phyloP scores from a whole-genome alignment of 1,140 invertebrate genomes.

The Drosophila jambulina region DNA sequence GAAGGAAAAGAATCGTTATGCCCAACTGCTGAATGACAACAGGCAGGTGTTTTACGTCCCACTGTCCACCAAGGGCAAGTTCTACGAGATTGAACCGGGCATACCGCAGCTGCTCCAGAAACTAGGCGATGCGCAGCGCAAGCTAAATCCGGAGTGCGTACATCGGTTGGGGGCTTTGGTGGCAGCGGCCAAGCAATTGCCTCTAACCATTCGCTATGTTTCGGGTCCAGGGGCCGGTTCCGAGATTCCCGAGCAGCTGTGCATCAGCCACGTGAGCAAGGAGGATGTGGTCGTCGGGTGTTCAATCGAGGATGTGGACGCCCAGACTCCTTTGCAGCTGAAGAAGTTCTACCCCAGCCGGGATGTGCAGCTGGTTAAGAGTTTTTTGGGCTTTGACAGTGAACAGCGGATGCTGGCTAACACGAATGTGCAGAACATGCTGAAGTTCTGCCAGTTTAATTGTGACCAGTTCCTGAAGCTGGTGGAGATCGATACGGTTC shows the following conservation, averaged over 20 bases:
- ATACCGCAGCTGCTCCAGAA: slow-evolving; percentile 82
- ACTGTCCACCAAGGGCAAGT: slow-evolving; percentile 82
- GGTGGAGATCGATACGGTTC: slow-evolving; percentile 83
- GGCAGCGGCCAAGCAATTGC: slow-evolving; percentile 67
- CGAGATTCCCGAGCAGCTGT: slow-evolving; percentile 78
- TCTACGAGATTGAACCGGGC: slow-evolving; percentile 83
- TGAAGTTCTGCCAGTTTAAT: slow-evolving; percentile 88
- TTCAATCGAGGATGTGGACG: slow-evolving; percentile 79
- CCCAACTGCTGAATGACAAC: slow-evolving; percentile 81
- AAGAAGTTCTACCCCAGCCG: slow-evolving; percentile 86
- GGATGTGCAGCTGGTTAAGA: slow-evolving; percentile 86
- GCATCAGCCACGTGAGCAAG: slow-evolving; percentile 72
- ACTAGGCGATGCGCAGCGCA: slow-evolving; percentile 61
- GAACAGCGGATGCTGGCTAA: slow-evolving; percentile 88
- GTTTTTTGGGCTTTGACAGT: slow-evolving; percentile 87
- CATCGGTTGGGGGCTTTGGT: slow-evolving; percentile 76
- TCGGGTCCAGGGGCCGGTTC: slow-evolving; percentile 58
- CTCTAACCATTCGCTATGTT: slow-evolving; percentile 77
- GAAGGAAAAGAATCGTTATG: slow-evolving; percentile 84
- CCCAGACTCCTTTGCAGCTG: slow-evolving; percentile 65
- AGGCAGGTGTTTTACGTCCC: slow-evolving; percentile 83
- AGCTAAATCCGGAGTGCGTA: slow-evolving; percentile 84
- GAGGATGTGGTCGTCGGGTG: slow-evolving; percentile 82
- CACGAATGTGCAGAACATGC: slow-evolving; percentile 87
- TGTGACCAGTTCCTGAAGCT: slow-evolving; percentile 81